Conservation (phyloP, 30 jellyfish, hydroid and myxozoan genomes). For the Turritopsis rubra region DNA sequence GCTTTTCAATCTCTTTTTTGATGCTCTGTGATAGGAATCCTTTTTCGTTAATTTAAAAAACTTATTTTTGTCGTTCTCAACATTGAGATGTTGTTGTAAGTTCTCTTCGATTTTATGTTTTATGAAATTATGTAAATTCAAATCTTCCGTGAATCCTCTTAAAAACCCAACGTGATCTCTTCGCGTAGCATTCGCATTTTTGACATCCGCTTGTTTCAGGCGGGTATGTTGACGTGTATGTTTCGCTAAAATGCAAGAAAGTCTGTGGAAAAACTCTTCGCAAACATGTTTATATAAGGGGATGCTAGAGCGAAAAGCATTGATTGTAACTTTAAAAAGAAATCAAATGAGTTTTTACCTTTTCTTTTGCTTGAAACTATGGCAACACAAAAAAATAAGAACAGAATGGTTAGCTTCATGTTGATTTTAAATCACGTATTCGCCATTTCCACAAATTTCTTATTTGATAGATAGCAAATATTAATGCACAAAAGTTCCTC, state of each 20-base stretch:
- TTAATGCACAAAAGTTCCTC: neutral
- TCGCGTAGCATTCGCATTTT: constrained; percentile 11
- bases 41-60: neutral
- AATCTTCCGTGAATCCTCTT: constrained; percentile 9
- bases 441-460: neutral
- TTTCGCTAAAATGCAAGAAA: neutral
- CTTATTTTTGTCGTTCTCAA: neutral
- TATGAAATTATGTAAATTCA: neutral
- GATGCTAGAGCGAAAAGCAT: neutral
- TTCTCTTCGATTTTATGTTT: neutral
- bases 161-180: constrained; percentile 11
- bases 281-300: too few species aligned
- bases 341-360: neutral
- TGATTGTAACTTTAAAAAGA: neutral
- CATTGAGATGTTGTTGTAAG: neutral
- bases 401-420: neutral
- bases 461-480: neutral
- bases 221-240: neutral
- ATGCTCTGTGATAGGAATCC: neutral
- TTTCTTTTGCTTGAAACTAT: neutral
- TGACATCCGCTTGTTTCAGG: neutral
- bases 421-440: neutral
- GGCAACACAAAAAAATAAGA: neutral
- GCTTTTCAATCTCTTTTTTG: neutral
- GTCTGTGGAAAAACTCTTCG: too few species aligned